Evolutionary conservation across 1,140 invertebrate species (phyloP), one percentile per base, ranked within the genome.

Genomic region (Drosophila guanche): DNA sequence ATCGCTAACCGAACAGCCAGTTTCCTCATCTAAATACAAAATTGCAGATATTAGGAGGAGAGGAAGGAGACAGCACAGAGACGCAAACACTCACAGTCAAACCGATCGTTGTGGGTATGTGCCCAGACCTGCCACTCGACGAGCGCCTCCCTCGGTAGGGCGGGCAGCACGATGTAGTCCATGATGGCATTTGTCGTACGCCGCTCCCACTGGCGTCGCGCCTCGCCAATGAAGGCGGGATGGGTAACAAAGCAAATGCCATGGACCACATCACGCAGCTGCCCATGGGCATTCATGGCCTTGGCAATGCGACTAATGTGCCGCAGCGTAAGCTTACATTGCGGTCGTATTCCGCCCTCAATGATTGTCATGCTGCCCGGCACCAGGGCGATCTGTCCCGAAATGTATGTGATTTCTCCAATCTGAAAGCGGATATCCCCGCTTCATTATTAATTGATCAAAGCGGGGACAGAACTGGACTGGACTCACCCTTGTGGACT

Each of bases 81-180:
- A 22, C 20, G 4, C 25, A 10, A 10, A 8, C 16, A 93, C 94
- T 94, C 93, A 97, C 96, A 97, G 91, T 97, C 95, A 90, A 97
- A 97, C 75, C 95, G 94, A 92, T 95, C 94, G 92, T 97, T 97
- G 91, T 96, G 95, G 48, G 94, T 94, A 92, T 97, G 96, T 25
- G 96, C 96, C 95, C 96, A 96, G 59, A 97, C 95, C 89, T 97
- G 97, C 97, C 97, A 98, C 92, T 98, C 97, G 33, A 98, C 95
- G 12, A 95, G 92, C n/a, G 96, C 97, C 88, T 92, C 93, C 27
- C 95, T 93, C 0, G 97, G 97, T 75, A 98, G 92, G 56, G 93
- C 93, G 12, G 95, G 93, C 67, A 98, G 95, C 42, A 98, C 95
- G 48, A 97, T 95, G 92, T 96, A 97, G 92, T 97, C 95, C 67